Evolutionary conservation across 2,888 invertebrate genomes (phyloP).

Genomic region (Ichneumoninae sp.): DNA sequence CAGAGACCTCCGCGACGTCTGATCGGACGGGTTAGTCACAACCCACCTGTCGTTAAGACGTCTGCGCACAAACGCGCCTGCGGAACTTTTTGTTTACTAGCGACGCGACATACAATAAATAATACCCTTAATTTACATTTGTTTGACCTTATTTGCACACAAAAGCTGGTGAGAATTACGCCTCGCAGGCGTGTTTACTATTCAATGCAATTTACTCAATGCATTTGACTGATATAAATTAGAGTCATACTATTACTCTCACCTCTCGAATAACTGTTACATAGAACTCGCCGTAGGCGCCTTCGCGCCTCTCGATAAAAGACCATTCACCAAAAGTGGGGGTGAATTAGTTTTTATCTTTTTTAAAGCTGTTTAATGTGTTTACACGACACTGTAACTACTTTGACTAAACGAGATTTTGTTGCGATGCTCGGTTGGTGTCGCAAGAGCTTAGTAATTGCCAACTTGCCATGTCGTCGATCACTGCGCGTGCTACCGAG

Average conservation of each 20-base stretch:
- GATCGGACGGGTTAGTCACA: constrained; percentile 16
- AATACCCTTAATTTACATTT: not conserved
- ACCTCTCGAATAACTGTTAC: not conserved
- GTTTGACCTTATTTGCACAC: not conserved
- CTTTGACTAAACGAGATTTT: constrained; percentile 16
- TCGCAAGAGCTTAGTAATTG: constrained; percentile 39
- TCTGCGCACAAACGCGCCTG: not conserved
- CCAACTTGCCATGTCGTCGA: constrained; percentile 58
- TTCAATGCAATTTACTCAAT: not conserved
- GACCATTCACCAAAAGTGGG: not conserved
- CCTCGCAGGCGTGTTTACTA: not conserved
- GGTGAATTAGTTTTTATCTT: not conserved
- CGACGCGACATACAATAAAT: not conserved
- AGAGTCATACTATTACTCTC: not conserved
- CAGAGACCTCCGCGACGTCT: not conserved
- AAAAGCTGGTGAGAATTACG: not conserved
- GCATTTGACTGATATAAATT: not conserved
- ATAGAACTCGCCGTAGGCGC: not conserved
- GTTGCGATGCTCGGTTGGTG: not conserved
- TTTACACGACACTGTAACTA: constrained; percentile 18
- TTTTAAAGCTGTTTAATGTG: not conserved
- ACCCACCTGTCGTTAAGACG: constrained; percentile 5
- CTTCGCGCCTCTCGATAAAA: constrained; percentile 5
- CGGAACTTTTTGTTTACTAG: not conserved
- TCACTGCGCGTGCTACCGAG: constrained; percentile 47